Conservation (phyloP, 2,888 invertebrate species). For the Dastarcus helophoroides region DNA sequence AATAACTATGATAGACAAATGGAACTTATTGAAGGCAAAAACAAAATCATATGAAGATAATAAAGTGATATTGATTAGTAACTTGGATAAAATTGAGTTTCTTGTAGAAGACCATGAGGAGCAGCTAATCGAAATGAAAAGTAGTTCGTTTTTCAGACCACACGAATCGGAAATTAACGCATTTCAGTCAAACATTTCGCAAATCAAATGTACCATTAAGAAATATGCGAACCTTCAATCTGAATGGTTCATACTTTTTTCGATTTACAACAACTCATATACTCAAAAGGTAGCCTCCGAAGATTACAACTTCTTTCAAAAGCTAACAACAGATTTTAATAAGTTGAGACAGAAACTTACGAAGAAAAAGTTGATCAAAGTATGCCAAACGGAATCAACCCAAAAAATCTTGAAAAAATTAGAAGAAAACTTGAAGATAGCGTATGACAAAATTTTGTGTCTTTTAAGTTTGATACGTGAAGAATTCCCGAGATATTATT, state of each 20-base stretch:
- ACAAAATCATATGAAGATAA: constrained; percentile 50
- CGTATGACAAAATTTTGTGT: constrained; percentile 64
- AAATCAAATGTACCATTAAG: constrained; percentile 55
- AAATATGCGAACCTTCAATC: constrained; percentile 72
- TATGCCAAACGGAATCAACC: constrained; percentile 37
- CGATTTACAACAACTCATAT: constrained; percentile 70
- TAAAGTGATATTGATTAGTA: constrained; percentile 53
- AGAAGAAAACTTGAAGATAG: constrained; percentile 55
- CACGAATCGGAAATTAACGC: constrained; percentile 52
- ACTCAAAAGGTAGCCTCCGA: constrained; percentile 70
- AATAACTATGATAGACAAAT: constrained; percentile 63
- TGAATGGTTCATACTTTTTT: constrained; percentile 69
- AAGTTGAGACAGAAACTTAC: constrained; percentile 1
- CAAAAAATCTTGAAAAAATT: constrained; percentile 55
- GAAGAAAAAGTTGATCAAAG: constrained; percentile 4
- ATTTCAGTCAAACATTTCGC: constrained; percentile 59
- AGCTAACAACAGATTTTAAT: constrained; percentile 43
- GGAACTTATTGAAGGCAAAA: constrained; percentile 58
- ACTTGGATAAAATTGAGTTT: constrained; percentile 63
- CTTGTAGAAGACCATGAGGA: constrained; percentile 69
- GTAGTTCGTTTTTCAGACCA: constrained; percentile 73
- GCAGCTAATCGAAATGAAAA: constrained; percentile 70
- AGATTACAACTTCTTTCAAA: constrained; percentile 59
- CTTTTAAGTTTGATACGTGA: constrained; percentile 71
- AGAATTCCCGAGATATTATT: constrained; percentile 74